These are phyloP conservation scores for Caiman crocodilus DNA, from an alignment of 2,797 vertebrate species.

Conservation along the genomic window DNA sequence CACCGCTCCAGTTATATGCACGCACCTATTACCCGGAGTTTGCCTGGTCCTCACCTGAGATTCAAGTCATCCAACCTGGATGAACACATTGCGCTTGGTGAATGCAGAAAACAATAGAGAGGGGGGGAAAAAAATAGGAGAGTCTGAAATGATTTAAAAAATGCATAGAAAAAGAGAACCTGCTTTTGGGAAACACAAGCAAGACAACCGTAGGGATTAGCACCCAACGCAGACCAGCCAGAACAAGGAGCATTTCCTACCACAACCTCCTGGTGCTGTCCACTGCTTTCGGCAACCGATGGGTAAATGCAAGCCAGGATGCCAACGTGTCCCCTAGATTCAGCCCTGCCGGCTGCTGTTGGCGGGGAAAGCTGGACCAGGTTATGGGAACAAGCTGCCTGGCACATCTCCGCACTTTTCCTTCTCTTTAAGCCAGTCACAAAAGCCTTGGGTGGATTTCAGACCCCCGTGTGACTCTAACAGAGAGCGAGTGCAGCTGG, in stretches of 20 bases:
- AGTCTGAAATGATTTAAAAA: not conserved
- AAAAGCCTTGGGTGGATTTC: not conserved
- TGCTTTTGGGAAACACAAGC: rapidly evolving
- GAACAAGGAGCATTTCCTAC: not conserved
- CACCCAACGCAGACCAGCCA: not conserved
- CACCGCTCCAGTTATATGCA: not conserved
- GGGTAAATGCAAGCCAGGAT: not conserved
- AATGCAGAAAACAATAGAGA: not conserved
- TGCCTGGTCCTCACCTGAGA: not conserved
- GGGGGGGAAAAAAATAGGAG: not conserved
- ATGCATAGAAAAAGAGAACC: rapidly evolving
- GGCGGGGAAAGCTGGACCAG: not conserved
- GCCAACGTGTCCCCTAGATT: not conserved
- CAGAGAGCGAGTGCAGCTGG: not conserved
- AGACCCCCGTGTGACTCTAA: not conserved
- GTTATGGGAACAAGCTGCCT: not conserved
- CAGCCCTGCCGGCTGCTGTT: not conserved
- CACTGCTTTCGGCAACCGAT: not conserved
- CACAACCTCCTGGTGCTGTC: not conserved
- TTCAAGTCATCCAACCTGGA: not conserved
- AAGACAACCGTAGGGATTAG: not conserved
- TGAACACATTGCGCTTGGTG: not conserved
- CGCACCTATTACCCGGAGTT: not conserved
- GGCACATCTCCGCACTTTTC: not conserved
- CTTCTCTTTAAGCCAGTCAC: not conserved